These are phyloP conservation scores for Gymnothorax javanicus DNA, from an alignment of 2,797 vertebrate species.

Conservation along the genomic window DNA sequence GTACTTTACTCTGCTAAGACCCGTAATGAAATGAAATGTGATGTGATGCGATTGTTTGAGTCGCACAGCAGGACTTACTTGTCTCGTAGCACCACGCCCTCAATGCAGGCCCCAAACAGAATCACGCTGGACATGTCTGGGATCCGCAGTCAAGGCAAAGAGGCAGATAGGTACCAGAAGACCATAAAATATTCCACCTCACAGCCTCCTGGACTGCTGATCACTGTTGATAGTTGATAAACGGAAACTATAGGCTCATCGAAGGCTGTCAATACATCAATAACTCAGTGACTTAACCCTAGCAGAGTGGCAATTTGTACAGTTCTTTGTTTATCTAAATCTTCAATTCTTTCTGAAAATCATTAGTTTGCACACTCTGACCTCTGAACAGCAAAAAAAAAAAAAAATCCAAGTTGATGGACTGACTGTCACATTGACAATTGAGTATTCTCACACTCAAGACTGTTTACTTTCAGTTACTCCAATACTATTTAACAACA, in stretches of 20 bases:
- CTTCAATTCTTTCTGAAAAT: not conserved
- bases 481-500: too few species aligned
- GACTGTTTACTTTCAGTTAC: too few species aligned
- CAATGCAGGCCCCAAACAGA: constrained; percentile 95
- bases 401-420: not conserved
- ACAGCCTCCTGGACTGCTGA: not conserved
- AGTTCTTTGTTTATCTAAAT: not conserved
- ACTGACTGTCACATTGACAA: not conserved
- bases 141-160: constrained; percentile 55
- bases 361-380: not conserved
- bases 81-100: constrained; percentile 90
- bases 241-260: not conserved
- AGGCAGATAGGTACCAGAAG: not conserved
- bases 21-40: not conserved
- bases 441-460: not conserved
- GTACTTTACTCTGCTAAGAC: not conserved
- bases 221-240: not conserved
- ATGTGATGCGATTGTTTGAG: too few species aligned
- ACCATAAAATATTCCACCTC: not conserved
- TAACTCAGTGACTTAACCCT: not conserved
- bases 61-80: constrained; percentile 79
- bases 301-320: not conserved
- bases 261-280: not conserved
- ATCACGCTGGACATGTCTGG: constrained; percentile 85
- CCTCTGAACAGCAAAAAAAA: not conserved